Base-by-base conservation (phyloP, 2,888 invertebrate species). In the Agrotis ipsilon region DNA sequence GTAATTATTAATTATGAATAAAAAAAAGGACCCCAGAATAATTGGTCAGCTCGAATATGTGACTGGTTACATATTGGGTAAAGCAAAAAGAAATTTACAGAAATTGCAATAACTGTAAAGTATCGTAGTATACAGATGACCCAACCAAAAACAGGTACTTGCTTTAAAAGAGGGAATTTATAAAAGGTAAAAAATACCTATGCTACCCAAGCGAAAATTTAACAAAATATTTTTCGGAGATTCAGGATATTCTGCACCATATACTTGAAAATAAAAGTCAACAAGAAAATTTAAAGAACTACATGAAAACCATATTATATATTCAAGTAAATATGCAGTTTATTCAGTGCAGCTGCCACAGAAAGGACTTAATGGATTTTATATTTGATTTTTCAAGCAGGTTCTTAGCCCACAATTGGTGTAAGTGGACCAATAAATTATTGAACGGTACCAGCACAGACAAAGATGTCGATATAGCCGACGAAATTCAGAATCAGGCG, bases 171-270 rank as follows among this genome's bases (percentile, higher is more conserved):
- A 21, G 21, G 2, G 51, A 52, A 52, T 52, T 6, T 52, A 52
- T 2, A 52, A 21, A 24, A 21, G 19, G 21, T 16, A 52, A 52
- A 21, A 21, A 24, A 16, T 52, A 52, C 21, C 16, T 52, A 24
- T 52, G 21, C 21, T 52, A 24, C 21, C 51, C 21, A 52, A 52
- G 21, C 19, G 49, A 19, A 24, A 24, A 24, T 61, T 32, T n/a
- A n/a, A n/a, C n/a, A n/a, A n/a, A n/a, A n/a, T n/a, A n/a, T n/a
- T n/a, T n/a, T 61, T 39, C 39, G 0, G 32, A 39, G 39, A 39
- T 57, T 6, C 39, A 58, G 9, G 43, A 58, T 58, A 43, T 43
- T 43, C 21, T 58, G 58, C 58, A 58, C 43, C 58, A 43, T 58
- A 43, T 43, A 11, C 0, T 19, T 0, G 43, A 11, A 58, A 39